Evolutionary conservation across 37 sponge, comb jelly and placozoan genomes (phyloP).

Genomic region (Chondrilla cf. caribensis): DNA sequence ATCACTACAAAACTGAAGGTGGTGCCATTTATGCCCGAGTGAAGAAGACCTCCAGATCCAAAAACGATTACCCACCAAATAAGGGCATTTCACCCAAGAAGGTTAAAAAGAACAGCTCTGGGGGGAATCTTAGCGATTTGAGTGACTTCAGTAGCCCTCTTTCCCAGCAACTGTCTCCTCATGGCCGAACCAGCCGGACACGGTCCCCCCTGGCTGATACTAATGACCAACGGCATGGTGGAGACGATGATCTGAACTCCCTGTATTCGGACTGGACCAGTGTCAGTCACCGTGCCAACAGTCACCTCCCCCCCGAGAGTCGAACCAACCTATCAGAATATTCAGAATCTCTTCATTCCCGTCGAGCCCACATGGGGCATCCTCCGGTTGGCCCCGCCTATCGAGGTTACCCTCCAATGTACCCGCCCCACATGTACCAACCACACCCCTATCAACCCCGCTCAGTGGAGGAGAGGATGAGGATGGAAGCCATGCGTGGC

Average conservation of each 20-base stretch:
- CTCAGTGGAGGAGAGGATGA: conserved; percentile 22
- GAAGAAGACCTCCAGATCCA: not conserved
- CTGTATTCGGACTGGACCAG: conserved; percentile 14
- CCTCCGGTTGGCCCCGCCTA: not conserved
- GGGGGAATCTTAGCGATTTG: conserved; percentile 2
- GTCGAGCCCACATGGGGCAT: not conserved
- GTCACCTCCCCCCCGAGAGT: not conserved
- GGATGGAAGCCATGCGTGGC: conserved; percentile 18
- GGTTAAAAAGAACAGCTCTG: not conserved
- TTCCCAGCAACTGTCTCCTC: conserved; percentile 13
- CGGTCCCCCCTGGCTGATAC: not conserved
- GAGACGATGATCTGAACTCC: not conserved
- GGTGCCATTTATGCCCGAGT: conserved; percentile 11
- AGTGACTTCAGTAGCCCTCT: conserved; percentile 10
- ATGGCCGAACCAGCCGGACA: conserved; percentile 1
- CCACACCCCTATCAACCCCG: not conserved
- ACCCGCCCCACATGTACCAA: conserved; percentile 8
- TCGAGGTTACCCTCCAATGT: conserved; percentile 3
- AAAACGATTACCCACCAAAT: not conserved
- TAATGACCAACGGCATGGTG: not conserved
- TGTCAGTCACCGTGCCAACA: not conserved
- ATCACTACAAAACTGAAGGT: not conserved
- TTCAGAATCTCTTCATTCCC: not conserved
- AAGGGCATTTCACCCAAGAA: not conserved
- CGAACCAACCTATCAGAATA: conserved; percentile 3